Conservation (phyloP, 2,113 vertebrate genomes). For the Engystomops pustulosus region DNA sequence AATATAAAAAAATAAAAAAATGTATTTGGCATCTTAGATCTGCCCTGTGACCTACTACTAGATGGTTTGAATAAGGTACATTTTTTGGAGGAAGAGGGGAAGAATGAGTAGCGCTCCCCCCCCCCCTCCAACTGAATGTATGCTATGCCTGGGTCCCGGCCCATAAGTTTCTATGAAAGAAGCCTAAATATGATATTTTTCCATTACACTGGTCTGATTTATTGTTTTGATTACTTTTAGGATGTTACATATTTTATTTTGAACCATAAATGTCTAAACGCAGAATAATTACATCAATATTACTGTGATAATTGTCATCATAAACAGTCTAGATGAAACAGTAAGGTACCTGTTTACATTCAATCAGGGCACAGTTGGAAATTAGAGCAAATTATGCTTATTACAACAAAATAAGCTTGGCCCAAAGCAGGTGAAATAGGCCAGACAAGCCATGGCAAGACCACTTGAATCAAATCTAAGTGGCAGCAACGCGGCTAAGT, state of each 20-base stretch:
- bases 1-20: too few species aligned
- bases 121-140: too few species aligned
- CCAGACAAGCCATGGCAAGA: conserved; percentile 57
- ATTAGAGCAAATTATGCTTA: conserved; percentile 62
- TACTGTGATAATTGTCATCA: conserved; percentile 25
- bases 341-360: conserved; percentile 67
- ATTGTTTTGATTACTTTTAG: neutral
- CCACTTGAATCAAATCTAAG: conserved; percentile 65
- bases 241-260: neutral
- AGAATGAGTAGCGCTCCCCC: too few species aligned
- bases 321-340: conserved; percentile 65
- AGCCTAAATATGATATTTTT: neutral
- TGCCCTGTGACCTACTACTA: too few species aligned
- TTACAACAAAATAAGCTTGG: conserved; percentile 59
- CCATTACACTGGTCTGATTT: neutral
- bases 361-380: conserved; percentile 71
- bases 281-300: neutral
- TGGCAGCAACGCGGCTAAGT: conserved; percentile 60
- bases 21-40: too few species aligned
- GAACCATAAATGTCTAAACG: neutral
- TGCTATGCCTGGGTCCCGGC: too few species aligned
- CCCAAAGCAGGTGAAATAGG: conserved; percentile 62
- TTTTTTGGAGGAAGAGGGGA: too few species aligned
- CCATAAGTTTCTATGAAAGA: too few species aligned
- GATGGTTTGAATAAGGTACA: too few species aligned